A percentile compares a stretch with the other conserved stretches of the same genome.
Conservation (phyloP, 1,140 invertebrate species). For the Semibalanus balanoides region DNA sequence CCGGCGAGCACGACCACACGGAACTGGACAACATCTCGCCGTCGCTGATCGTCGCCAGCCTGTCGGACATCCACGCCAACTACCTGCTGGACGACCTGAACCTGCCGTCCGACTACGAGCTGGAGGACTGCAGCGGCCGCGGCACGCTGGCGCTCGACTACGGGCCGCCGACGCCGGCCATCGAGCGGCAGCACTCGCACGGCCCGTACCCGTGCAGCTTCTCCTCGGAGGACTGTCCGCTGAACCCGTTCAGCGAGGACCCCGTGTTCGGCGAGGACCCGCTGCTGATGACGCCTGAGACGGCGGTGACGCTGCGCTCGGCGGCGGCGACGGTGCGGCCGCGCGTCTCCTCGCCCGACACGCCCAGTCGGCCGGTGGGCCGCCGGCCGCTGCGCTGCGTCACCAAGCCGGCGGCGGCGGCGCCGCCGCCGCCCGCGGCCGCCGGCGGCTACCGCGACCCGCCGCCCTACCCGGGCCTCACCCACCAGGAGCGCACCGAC, state of each 20-base stretch:
- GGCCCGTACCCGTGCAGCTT: background rate
- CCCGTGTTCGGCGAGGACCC: background rate
- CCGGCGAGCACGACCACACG: background rate
- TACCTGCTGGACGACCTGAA: background rate
- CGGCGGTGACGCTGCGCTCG: slow-evolving; percentile 2
- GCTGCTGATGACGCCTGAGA: background rate
- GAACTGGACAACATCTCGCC: background rate
- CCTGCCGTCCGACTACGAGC: background rate
- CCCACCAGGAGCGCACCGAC: background rate
- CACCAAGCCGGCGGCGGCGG: background rate
- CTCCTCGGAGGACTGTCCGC: background rate
- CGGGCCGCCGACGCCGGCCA: too few relatives aligned
- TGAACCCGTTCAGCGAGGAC: slow-evolving; percentile 1
- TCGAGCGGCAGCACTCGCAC: background rate
- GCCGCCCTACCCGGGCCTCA: background rate
- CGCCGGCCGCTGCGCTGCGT: background rate
- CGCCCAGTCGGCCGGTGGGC: background rate
- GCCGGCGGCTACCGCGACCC: background rate
- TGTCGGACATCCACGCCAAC: background rate
- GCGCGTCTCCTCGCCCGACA: background rate
- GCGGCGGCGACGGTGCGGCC: background rate
- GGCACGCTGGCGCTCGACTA: background rate
- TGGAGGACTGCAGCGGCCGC: background rate
- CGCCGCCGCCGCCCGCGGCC: too few relatives aligned
- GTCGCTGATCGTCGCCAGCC: background rate